Conservation (phyloP, 1,140 invertebrate species). For the Gonioctena quinquepunctata region DNA sequence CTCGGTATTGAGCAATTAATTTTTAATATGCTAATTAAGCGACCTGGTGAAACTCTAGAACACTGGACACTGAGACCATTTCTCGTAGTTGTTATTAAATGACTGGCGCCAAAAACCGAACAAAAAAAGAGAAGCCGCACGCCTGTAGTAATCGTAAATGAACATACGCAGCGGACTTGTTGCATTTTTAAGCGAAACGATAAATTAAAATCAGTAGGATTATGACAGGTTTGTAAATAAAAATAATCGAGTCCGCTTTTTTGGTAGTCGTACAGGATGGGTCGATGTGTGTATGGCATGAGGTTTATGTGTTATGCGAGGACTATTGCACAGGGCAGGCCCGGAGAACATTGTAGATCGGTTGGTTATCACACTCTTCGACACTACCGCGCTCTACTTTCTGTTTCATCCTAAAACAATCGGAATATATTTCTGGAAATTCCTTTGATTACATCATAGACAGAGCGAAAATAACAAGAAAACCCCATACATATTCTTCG, state of each 20-base stretch:
- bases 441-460: too few relatives aligned
- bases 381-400: too few relatives aligned
- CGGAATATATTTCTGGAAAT: too few relatives aligned
- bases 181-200: not conserved
- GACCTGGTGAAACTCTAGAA: not conserved
- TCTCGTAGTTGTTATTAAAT: slow-evolving; percentile 1
- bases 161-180: not conserved
- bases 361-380: too few relatives aligned
- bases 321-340: too few relatives aligned
- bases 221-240: not conserved
- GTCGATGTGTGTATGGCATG: not conserved
- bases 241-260: not conserved
- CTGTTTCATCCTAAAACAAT: too few relatives aligned
- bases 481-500: too few relatives aligned
- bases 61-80: not conserved
- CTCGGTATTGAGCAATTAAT: slow-evolving; percentile 7
- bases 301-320: not conserved
- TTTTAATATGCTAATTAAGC: slow-evolving; percentile 7
- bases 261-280: not conserved
- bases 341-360: too few relatives aligned
- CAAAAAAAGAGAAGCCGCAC: not conserved
- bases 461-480: too few relatives aligned
- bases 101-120: slow-evolving; percentile 4
- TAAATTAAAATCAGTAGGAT: not conserved
- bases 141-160: not conserved